phyloP scores from a whole-genome alignment of 2,797 vertebrate species.

The Rhinophrynus dorsalis region DNA sequence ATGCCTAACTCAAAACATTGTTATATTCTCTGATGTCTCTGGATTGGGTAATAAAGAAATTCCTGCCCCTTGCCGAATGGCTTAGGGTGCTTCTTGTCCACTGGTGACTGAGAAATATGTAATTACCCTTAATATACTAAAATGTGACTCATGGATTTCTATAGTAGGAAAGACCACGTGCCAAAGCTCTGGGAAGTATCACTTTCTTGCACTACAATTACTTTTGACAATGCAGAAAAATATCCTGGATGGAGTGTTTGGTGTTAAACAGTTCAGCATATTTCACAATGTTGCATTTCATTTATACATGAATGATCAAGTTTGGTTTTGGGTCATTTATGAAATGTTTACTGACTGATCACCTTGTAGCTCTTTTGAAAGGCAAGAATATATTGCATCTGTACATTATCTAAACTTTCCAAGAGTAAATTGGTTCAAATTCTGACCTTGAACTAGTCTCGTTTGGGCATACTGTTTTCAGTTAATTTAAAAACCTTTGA shows the following conservation, averaged over 20 bases:
- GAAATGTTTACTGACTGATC: too few species aligned
- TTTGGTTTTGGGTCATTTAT: too few species aligned
- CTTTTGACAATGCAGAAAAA: conserved; percentile 37
- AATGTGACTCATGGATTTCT: conserved; percentile 43
- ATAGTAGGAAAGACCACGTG: conserved; percentile 24
- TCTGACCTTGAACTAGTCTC: too few species aligned
- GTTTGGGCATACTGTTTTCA: too few species aligned
- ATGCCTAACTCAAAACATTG: conserved; percentile 24
- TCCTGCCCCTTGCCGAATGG: conserved; percentile 3
- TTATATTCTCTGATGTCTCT: conserved; percentile 26
- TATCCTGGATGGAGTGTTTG: conserved; percentile 20
- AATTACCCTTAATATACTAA: conserved; percentile 17
- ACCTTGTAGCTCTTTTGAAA: too few species aligned
- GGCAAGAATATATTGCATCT: too few species aligned
- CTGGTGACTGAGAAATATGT: conserved; percentile 18
- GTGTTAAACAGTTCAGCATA: conserved; percentile 26
- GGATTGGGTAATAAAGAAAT: conserved; percentile 18
- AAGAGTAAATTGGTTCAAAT: too few species aligned
- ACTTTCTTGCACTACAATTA: conserved; percentile 25
- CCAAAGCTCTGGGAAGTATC: conserved; percentile 40
- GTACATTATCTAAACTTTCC: too few species aligned
- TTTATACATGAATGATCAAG: too few species aligned
- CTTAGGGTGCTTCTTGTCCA: conserved; percentile 4
- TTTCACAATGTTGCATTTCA: conserved; percentile 20
- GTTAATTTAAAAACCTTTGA: too few species aligned